Evolutionary conservation across 2,888 invertebrate species (phyloP).

Genomic region (Theretra japonica): DNA sequence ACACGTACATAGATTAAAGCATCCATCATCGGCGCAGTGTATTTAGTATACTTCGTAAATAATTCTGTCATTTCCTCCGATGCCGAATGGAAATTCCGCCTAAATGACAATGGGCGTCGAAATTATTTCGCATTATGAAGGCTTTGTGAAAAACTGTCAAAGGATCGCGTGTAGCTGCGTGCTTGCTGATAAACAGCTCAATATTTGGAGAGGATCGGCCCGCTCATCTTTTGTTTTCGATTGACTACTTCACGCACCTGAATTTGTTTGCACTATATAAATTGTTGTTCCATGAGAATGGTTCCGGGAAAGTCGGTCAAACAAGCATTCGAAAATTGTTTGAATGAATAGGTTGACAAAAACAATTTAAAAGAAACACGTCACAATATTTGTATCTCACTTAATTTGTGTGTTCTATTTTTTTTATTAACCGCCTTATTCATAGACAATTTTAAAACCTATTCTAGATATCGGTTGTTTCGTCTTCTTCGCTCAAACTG

Average conservation of each 20-base stretch:
- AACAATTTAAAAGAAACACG: no score
- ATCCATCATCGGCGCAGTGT: slow-evolving; percentile 16
- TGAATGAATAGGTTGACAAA: no score
- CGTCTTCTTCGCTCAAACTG: no score
- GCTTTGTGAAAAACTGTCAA: slow-evolving; percentile 27
- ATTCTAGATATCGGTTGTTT: no score
- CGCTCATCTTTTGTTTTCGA: slow-evolving; percentile 6
- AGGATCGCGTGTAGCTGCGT: slow-evolving; percentile 10
- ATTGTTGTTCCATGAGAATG: no score
- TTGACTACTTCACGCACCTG: background rate
- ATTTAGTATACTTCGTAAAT: slow-evolving; percentile 24
- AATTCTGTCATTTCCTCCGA: slow-evolving; percentile 24
- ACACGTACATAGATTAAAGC: background rate
- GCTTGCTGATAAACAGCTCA: slow-evolving; percentile 19
- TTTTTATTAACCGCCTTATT: no score
- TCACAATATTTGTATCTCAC: no score
- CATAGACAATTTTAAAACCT: no score
- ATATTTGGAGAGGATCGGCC: slow-evolving; percentile 6
- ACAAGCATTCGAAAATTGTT: no score
- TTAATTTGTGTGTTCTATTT: no score
- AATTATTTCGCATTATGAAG: slow-evolving; percentile 12
- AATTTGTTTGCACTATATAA: background rate
- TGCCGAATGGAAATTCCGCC: slow-evolving; percentile 4
- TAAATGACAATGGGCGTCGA: slow-evolving; percentile 12
- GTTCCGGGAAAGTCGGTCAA: no score